Evolutionary conservation across 2,888 invertebrate genomes (phyloP), one percentile per base, ranked within the genome.

Genomic region (Deilephila elpenor): DNA sequence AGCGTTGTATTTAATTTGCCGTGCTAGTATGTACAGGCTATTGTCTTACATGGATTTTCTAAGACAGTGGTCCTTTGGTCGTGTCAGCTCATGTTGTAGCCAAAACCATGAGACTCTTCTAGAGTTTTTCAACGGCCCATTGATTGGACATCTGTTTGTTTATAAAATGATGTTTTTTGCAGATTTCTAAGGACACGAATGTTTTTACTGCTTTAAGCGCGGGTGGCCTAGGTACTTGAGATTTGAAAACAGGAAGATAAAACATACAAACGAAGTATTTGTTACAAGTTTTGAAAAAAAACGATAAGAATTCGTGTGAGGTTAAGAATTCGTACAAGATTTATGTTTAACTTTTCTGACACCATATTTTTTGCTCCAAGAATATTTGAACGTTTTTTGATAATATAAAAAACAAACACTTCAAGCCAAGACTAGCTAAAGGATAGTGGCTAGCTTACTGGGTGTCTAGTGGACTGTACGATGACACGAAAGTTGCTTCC

Each of bases 81-180:
- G 11, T 44, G 44, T 44, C 44, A 11, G 44, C 44, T 44, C 44
- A 44, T 44, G 2, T 11, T 44, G 44, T 44, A 44, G 1, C 44
- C 14, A 14, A 14, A 44, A 44, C 3, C 14, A 44, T 44, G 14
- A 11, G 44, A 44, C 11, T 11, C 8, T 37, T 6, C 37, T 19
- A 53, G 1, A 1, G 17, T 67, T 44, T 51, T 67, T 51, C 67
- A 51, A 51, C 37, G 62, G 34, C 62, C 8, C 20, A 67, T 1
- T 51, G 67, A 67, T 67, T 67, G 67, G 67, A 67, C 67, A 51
- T 67, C 67, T 67, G 44, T 51, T 67, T 67, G 67, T 67, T 67
- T 67, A 44, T 44, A 51, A 67, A 67, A 67, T 17, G 51, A 25
- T 0, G 64, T 51, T 51, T 67, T 67, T 67, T 67, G 67, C 51